A percentile compares a stretch with the other conserved stretches of the same genome.
Conservation (phyloP, 2,113 vertebrate species). For the Hyla sarda region DNA sequence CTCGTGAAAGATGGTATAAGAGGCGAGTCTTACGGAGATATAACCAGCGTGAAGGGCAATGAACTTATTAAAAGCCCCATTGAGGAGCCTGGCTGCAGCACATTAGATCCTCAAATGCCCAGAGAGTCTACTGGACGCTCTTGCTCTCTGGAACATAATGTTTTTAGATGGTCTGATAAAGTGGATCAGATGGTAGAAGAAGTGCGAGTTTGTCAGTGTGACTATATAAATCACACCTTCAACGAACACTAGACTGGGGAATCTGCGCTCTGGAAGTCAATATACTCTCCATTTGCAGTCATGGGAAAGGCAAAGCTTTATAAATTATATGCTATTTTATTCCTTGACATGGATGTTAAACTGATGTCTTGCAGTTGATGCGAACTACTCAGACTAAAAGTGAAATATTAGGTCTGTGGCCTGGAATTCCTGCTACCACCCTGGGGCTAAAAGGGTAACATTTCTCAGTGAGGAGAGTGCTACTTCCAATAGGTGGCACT, state of each 20-base stretch:
- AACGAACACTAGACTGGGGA: conserved; percentile 35
- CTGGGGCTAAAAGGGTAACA: neutral
- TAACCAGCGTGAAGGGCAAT: conserved; percentile 60
- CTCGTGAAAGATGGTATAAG: conserved; percentile 56
- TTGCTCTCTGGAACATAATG: conserved; percentile 57
- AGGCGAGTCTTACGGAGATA: conserved; percentile 51
- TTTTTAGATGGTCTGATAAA: conserved; percentile 60
- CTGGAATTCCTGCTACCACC: neutral
- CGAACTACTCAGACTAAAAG: conserved; percentile 3
- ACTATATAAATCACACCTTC: conserved; percentile 57
- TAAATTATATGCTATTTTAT: conserved; percentile 46
- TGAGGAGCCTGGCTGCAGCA: conserved; percentile 58
- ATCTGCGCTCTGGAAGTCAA: conserved; percentile 20
- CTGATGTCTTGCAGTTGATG: conserved; percentile 17
- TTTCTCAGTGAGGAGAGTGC: too few relatives aligned
- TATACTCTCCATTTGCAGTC: neutral
- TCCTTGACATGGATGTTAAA: conserved; percentile 30
- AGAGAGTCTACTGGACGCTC: conserved; percentile 54
- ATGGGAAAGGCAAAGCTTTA: conserved; percentile 2
- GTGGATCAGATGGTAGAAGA: conserved; percentile 52
- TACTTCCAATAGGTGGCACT: too few relatives aligned
- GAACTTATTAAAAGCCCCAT: conserved; percentile 61
- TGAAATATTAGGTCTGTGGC: neutral
- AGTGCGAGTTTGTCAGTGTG: conserved; percentile 43
- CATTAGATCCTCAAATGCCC: conserved; percentile 60